phyloP scores from a whole-genome alignment of 2,888 invertebrate species.

The Trisateles emortualis region DNA sequence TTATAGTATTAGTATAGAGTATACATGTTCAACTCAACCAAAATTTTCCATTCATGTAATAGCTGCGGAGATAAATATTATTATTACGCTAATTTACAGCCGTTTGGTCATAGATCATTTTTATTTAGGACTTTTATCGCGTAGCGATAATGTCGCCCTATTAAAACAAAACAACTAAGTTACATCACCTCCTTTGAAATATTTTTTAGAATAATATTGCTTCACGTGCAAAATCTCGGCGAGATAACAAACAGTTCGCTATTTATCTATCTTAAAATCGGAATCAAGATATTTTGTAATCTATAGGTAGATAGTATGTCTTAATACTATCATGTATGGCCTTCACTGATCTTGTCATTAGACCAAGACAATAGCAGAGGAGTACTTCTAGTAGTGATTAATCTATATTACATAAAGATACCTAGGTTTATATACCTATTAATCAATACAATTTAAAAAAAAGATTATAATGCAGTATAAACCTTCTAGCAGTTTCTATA shows the following conservation, averaged over 20 bases:
- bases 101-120: not conserved
- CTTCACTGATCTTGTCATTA: not conserved
- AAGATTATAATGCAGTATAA: not conserved
- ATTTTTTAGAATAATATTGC: not conserved
- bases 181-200: not conserved
- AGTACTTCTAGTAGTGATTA: not conserved
- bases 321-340: not conserved
- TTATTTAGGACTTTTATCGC: conserved; percentile 2
- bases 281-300: not conserved
- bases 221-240: not conserved
- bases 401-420: not conserved
- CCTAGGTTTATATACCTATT: too few species aligned
- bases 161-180: not conserved
- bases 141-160: not conserved
- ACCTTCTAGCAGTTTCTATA: not conserved
- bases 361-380: not conserved
- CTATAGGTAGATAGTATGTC: not conserved
- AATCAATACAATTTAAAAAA: not conserved
- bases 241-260: not conserved
- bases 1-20: too few species aligned
- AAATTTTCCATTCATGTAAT: not conserved
- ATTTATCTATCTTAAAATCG: not conserved
- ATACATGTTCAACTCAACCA: too few species aligned
- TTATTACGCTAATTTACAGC: not conserved
- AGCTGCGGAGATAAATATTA: not conserved